Conservation (phyloP, 37 sponge, comb jelly and placozoan genomes). For the Eunapius fragilis region DNA sequence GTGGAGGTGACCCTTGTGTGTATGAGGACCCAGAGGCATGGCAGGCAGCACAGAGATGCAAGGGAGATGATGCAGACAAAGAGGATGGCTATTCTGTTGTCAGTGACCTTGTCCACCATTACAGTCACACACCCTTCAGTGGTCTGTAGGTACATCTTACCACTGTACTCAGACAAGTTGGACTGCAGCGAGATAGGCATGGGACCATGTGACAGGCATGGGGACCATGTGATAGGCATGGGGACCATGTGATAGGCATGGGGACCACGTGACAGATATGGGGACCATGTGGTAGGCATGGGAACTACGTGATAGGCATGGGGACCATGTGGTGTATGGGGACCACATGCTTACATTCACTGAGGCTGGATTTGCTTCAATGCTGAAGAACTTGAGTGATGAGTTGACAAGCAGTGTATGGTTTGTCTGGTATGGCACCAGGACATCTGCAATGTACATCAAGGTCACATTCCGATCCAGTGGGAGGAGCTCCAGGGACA, state of each 20-base stretch:
- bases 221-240: too few relatives aligned
- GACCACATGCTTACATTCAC: not conserved
- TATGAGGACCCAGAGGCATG: not conserved
- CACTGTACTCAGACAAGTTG: not conserved
- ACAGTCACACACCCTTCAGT: not conserved
- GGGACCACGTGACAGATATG: too few relatives aligned
- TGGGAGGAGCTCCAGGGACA: not conserved
- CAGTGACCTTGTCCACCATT: not conserved
- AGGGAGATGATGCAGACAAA: constrained; percentile 2
- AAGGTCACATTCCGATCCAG: not conserved
- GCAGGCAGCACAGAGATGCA: not conserved
- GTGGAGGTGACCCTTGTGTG: not conserved
- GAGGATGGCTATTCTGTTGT: not conserved
- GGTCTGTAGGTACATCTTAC: not conserved
- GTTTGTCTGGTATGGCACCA: not conserved
- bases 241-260: too few relatives aligned
- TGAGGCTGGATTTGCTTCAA: not conserved
- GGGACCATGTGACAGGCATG: not conserved
- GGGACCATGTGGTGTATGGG: too few relatives aligned
- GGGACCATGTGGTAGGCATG: too few relatives aligned
- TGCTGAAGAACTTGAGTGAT: not conserved
- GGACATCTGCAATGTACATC: not conserved
- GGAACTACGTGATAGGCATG: too few relatives aligned
- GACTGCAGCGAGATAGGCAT: not conserved
- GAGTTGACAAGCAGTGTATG: not conserved